phyloP scores from a whole-genome alignment of 1,140 invertebrate species.

The Tribolium madens region DNA sequence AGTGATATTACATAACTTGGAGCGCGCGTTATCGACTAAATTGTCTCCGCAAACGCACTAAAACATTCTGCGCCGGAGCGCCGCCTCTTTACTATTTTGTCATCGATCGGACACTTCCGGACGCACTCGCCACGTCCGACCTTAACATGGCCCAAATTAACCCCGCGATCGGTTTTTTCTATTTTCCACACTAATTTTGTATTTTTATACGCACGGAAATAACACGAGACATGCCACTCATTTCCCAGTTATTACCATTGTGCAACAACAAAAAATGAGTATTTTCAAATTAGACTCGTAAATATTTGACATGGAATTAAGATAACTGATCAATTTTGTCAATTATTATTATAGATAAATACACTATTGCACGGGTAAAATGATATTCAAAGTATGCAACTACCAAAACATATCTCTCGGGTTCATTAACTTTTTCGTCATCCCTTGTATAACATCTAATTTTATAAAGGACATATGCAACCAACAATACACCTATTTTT shows the following conservation, averaged over 20 bases:
- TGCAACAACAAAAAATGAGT: too few relatives aligned
- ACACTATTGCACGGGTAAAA: too few relatives aligned
- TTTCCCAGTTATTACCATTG: too few relatives aligned
- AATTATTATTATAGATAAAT: too few relatives aligned
- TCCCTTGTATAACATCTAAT: not conserved
- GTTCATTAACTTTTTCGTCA: too few relatives aligned
- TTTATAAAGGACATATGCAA: too few relatives aligned
- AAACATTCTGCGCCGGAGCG: slow-evolving; percentile 21
- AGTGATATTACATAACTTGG: slow-evolving; percentile 24
- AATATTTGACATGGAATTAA: too few relatives aligned
- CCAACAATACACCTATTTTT: not conserved
- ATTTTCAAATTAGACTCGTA: too few relatives aligned
- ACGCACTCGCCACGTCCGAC: not conserved
- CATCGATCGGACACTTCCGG: slow-evolving; percentile 4
- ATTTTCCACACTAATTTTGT: not conserved
- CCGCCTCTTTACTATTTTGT: slow-evolving; percentile 18
- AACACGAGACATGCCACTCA: not conserved
- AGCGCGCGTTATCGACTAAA: slow-evolving; percentile 30
- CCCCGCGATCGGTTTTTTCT: not conserved
- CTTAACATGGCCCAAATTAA: slow-evolving; percentile 14
- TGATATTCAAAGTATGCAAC: too few relatives aligned
- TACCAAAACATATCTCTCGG: too few relatives aligned
- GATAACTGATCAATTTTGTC: too few relatives aligned
- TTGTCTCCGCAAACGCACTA: slow-evolving; percentile 20
- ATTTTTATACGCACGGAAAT: not conserved